phyloP scores from a whole-genome alignment of 2,113 vertebrate genomes.

The Rutilus rutilus region DNA sequence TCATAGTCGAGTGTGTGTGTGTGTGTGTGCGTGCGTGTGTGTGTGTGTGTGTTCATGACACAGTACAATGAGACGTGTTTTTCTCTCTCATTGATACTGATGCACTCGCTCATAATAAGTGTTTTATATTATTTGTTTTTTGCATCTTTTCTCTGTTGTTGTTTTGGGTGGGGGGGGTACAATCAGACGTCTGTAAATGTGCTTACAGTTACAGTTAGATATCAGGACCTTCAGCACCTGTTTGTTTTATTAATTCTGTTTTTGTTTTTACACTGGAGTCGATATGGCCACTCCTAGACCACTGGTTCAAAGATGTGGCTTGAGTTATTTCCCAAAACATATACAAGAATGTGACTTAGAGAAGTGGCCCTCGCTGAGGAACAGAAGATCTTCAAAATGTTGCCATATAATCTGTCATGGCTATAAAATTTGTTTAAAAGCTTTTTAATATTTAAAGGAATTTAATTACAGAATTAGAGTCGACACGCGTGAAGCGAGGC shows the following conservation, averaged over 20 bases:
- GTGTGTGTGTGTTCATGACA: slow-evolving; percentile 31
- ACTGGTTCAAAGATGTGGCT: too few relatives aligned
- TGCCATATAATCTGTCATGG: not conserved
- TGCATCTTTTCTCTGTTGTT: slow-evolving; percentile 3
- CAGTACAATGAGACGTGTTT: slow-evolving; percentile 39
- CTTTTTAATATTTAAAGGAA: too few relatives aligned
- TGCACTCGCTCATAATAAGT: slow-evolving; percentile 38
- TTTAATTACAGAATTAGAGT: too few relatives aligned
- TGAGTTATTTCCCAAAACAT: too few relatives aligned
- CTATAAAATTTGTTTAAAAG: too few relatives aligned
- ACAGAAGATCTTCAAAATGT: not conserved
- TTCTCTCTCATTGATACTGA: slow-evolving; percentile 42
- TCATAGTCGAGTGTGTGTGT: not conserved
- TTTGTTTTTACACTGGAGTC: not conserved
- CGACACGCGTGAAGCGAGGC: not conserved
- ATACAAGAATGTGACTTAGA: too few relatives aligned
- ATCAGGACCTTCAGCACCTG: not conserved
- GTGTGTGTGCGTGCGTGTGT: slow-evolving; percentile 1
- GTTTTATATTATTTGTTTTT: slow-evolving; percentile 17
- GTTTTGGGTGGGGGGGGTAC: not conserved
- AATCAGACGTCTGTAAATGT: not conserved
- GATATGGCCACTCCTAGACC: not conserved
- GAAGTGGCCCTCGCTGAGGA: not conserved
- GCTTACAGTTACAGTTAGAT: not conserved
- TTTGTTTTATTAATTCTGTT: not conserved